Percentiles rank a stretch among this genome's conserved stretches.
Evolutionary conservation across 2,797 vertebrate genomes (phyloP).

Genomic region (Notolabrus celidotus): DNA sequence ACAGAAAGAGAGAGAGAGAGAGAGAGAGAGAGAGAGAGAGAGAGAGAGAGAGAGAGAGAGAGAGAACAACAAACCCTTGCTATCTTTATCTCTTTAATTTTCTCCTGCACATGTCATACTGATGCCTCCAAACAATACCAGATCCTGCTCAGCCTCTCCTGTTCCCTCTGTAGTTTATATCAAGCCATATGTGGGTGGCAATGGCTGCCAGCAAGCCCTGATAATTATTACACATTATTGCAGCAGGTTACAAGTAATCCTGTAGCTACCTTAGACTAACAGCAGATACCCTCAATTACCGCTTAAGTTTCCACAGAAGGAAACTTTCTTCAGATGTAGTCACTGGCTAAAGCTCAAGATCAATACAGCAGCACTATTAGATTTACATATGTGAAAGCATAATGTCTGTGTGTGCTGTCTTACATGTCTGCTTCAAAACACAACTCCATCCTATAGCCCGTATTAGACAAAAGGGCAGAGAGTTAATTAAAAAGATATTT

Average conservation of each 20-base stretch:
- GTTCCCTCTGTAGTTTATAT: constrained; percentile 30
- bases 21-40: constrained; percentile 8
- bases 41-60: constrained; percentile 4
- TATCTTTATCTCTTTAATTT: constrained; percentile 69
- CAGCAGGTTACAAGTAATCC: constrained; percentile 32
- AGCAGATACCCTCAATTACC: constrained; percentile 63
- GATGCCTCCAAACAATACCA: constrained; percentile 54
- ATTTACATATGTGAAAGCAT: neutral
- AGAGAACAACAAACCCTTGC: constrained; percentile 56
- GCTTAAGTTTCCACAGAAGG: constrained; percentile 23
- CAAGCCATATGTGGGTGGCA: constrained; percentile 55
- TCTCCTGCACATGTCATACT: constrained; percentile 61
- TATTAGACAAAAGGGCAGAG: constrained; percentile 2
- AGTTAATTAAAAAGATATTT: constrained; percentile 11
- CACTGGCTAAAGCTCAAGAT: constrained; percentile 16
- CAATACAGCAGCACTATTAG: neutral
- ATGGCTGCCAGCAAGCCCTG: constrained; percentile 52
- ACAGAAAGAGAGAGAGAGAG: neutral
- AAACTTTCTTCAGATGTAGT: constrained; percentile 21
- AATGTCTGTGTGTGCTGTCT: neutral
- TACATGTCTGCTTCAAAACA: constrained; percentile 19
- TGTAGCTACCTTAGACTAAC: constrained; percentile 10
- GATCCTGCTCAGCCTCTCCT: constrained; percentile 32
- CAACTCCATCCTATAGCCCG: neutral
- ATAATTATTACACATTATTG: constrained; percentile 60